Conservation (phyloP, 2,888 invertebrate genomes). For the Stenodera caucasica region DNA sequence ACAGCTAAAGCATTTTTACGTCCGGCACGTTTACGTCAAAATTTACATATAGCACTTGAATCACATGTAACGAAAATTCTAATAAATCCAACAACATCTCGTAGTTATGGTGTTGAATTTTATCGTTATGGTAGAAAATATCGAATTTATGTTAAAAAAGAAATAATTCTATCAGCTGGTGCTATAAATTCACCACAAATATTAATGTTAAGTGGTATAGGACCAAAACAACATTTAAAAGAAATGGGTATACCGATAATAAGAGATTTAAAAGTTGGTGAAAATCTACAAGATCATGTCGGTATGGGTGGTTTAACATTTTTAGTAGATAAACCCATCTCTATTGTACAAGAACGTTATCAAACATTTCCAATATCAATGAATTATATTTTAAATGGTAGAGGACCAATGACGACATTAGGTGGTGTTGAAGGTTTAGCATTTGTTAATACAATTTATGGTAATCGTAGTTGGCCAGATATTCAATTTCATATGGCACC, state of each 20-base stretch:
- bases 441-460: conserved; percentile 83
- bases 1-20: conserved; percentile 86
- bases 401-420: conserved; percentile 84
- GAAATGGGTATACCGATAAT: conserved; percentile 65
- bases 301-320: conserved; percentile 82
- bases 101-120: conserved; percentile 78
- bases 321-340: conserved; percentile 74
- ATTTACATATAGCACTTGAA: conserved; percentile 79
- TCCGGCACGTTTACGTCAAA: conserved; percentile 70
- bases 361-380: conserved; percentile 78
- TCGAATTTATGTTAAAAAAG: conserved; percentile 67
- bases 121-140: conserved; percentile 61
- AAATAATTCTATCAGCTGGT: conserved; percentile 65
- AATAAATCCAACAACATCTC: conserved; percentile 72
- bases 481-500: conserved; percentile 93
- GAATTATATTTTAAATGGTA: conserved; percentile 75
- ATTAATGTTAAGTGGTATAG: conserved; percentile 86
- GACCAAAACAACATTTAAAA: conserved; percentile 71
- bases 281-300: conserved; percentile 85
- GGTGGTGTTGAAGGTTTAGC: conserved; percentile 88
- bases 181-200: conserved; percentile 94
- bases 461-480: conserved; percentile 83
- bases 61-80: conserved; percentile 77
- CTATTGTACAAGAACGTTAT: conserved; percentile 69
- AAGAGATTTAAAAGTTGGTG: conserved; percentile 78